Conservation (phyloP, 2,888 invertebrate species). For the Drosophila paucipuncta region DNA sequence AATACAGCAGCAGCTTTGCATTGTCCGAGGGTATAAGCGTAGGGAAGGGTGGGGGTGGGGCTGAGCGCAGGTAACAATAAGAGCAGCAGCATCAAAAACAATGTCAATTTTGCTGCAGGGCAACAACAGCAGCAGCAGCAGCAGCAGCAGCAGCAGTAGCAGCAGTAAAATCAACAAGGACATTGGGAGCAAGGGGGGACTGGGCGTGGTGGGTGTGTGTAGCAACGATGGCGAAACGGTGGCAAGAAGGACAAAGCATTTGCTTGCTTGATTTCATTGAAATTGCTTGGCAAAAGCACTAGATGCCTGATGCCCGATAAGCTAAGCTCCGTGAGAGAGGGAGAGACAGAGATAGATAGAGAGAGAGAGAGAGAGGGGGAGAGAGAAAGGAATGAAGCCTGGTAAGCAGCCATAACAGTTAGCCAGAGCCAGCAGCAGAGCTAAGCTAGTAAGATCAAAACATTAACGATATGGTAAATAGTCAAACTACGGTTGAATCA, state of each 20-base stretch:
- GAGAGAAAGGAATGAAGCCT: background rate
- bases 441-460: conserved; percentile 28
- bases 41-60: background rate
- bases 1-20: background rate
- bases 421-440: conserved; percentile 16
- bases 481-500: conserved; percentile 9
- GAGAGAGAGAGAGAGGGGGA: background rate
- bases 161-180: conserved; percentile 42
- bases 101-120: conserved; percentile 34
- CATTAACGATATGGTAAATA: conserved; percentile 33
- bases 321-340: conserved; percentile 1
- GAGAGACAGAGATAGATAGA: background rate
- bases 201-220: background rate
- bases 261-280: conserved; percentile 61
- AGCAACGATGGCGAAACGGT: conserved; percentile 12
- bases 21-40: background rate
- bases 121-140: conserved; percentile 22
- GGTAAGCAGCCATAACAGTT: conserved; percentile 56
- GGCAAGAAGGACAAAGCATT: conserved; percentile 51
- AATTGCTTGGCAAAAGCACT: conserved; percentile 46
- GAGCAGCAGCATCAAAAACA: conserved; percentile 25
- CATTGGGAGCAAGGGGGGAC: conserved; percentile 4
- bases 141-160: conserved; percentile 16
- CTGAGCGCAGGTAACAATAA: conserved; percentile 27
- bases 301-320: conserved; percentile 44